phyloP scores from a whole-genome alignment of 2,888 invertebrate species.

The Plagiodera versicolora region DNA sequence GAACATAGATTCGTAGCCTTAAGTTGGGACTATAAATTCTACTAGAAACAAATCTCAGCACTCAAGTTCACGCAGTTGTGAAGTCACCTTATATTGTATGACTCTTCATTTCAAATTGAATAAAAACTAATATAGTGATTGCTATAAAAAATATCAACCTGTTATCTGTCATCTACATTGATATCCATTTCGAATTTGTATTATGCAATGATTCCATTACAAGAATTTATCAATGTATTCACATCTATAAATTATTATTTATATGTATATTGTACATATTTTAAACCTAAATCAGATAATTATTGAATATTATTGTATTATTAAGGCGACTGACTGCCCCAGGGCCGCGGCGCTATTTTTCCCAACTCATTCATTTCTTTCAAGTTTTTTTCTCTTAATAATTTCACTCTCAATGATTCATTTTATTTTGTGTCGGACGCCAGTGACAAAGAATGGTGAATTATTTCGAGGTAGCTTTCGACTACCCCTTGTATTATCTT shows the following conservation, averaged over 20 bases:
- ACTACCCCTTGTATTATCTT: background rate
- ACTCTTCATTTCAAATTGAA: too few relatives aligned
- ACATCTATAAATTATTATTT: conserved; percentile 48
- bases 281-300: conserved; percentile 48
- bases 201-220: conserved; percentile 26
- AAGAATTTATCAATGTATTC: conserved; percentile 42
- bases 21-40: too few relatives aligned
- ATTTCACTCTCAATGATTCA: conserved; percentile 14
- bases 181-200: conserved; percentile 12
- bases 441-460: conserved; percentile 21
- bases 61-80: too few relatives aligned
- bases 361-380: conserved; percentile 26
- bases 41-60: too few relatives aligned
- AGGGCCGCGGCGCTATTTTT: conserved; percentile 41
- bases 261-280: conserved; percentile 53
- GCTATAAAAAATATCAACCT: too few relatives aligned
- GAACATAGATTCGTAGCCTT: too few relatives aligned
- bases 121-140: too few relatives aligned
- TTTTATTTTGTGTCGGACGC: conserved; percentile 19
- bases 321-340: conserved; percentile 43
- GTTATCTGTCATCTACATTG: too few relatives aligned
- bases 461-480: background rate
- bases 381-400: conserved; percentile 23
- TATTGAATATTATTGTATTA: conserved; percentile 39
- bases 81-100: too few relatives aligned